Conservation (phyloP, 2,113 vertebrate species). For the Agapornis roseicollis region DNA sequence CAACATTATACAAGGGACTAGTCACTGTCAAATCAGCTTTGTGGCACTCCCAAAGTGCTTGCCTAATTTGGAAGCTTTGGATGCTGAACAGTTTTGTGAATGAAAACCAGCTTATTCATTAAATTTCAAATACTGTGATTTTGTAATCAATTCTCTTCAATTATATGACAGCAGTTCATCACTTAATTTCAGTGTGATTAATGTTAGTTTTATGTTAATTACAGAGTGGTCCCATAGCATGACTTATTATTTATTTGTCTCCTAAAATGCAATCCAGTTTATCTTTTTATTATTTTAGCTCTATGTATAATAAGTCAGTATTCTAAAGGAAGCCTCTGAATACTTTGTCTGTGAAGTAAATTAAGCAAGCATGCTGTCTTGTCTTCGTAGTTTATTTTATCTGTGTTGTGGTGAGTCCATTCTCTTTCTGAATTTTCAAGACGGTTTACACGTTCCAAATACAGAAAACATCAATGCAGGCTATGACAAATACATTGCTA, state of each 20-base stretch:
- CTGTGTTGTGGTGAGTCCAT: accelerated
- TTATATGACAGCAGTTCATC: neutral
- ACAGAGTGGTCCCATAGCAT: neutral
- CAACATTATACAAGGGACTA: neutral
- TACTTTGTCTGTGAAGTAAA: neutral
- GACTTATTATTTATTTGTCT: neutral
- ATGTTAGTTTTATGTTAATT: neutral
- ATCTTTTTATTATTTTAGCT: neutral
- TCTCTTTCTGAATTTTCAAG: neutral
- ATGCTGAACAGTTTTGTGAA: neutral
- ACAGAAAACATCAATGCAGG: neutral
- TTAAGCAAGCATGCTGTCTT: neutral
- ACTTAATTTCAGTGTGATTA: neutral
- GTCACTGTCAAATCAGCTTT: neutral
- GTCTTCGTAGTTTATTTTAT: neutral
- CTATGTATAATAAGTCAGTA: neutral
- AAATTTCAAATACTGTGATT: neutral
- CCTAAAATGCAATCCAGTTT: neutral
- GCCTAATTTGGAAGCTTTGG: neutral
- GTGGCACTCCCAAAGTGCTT: neutral
- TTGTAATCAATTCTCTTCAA: neutral
- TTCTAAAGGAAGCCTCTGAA: neutral
- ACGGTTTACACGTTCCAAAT: neutral
- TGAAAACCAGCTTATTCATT: neutral
- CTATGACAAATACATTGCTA: neutral